Evolutionary conservation across 64 coral and sea anemone species (phyloP), one percentile per base, ranked within the genome.

Genomic region (Hydrozoanthus tunicans): DNA sequence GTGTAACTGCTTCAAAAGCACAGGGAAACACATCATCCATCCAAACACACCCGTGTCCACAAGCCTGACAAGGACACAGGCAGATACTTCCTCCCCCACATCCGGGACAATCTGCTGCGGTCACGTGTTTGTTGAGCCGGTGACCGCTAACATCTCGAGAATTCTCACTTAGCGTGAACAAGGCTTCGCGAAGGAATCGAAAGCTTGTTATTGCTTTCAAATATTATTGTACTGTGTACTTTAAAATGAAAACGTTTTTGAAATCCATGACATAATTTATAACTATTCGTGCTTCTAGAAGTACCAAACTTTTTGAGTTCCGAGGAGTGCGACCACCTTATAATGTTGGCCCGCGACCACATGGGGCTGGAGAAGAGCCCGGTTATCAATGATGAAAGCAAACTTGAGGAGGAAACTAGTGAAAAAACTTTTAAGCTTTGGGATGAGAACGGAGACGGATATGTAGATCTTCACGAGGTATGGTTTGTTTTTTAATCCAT

Each of bases 291-390:
- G 32, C 6, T 84, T 67, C 17, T 53, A 94, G 93, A 91, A 56
- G 90, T 92, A 79, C 64, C 81, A 71, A 73, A 94, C n/a, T 96
- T 96, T 82, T 60, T 96, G 68, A 94, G 70, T 25, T 59, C 79
- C 9, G 90, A 81, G 9, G 95, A 96, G 78, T 96, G 95, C 62
- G 92, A 96, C 74, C 95, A 96, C 6, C 82, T 96, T 5, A 76
- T 96, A 10, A 89, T 86, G 51, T 79, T 92, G 9, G 92, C 95
- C 5, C 93, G 91, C n/a, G 83, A 88, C 60, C 95, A 93, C 26
- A 85, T 96, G n/a, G 95, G 95, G 5, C 77, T 96, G 23, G 91
- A 96, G 89, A 89, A 89, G 61, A 96, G 95, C 62, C 95, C 95
- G 1, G 78, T 93, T 12, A 86, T 81, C 20, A 93, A 91, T 60